Evolutionary conservation across 2,113 vertebrate species (phyloP).

Genomic region (Heterochromis multidens): DNA sequence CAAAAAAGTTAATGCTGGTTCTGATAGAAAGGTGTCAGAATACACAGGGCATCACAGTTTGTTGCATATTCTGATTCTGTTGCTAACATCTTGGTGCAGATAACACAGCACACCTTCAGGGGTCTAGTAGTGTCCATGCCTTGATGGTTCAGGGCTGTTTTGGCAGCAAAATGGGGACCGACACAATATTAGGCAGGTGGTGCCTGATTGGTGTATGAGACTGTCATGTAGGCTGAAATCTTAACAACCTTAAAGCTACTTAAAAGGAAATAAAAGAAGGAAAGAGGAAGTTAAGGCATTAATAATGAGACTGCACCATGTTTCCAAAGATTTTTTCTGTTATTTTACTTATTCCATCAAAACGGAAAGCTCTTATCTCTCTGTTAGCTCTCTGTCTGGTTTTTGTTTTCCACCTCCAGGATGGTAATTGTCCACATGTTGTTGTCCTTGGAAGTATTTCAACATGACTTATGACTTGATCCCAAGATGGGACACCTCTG

Average conservation of each 20-base stretch:
- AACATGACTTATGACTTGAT: conserved; percentile 78
- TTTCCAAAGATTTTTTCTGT: not conserved
- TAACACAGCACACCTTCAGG: no score
- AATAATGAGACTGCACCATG: not conserved
- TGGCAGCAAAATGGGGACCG: no score
- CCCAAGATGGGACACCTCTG: conserved; percentile 62
- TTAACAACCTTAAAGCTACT: not conserved
- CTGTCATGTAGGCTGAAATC: no score
- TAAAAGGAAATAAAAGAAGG: not conserved
- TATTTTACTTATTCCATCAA: not conserved
- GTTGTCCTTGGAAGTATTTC: conserved; percentile 60
- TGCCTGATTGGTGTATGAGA: no score
- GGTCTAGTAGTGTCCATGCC: no score
- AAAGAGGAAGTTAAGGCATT: not conserved
- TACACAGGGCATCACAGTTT: no score
- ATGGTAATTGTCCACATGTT: conserved; percentile 58
- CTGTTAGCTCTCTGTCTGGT: conserved; percentile 19
- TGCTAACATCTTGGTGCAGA: no score
- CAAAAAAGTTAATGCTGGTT: no score
- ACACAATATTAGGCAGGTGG: no score
- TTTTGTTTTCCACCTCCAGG: conserved; percentile 54
- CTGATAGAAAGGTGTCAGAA: no score
- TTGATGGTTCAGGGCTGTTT: no score
- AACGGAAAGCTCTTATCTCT: not conserved
- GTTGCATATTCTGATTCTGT: no score